Evolutionary conservation across 1,140 invertebrate species (phyloP).

Genomic region (Drosophila orena): DNA sequence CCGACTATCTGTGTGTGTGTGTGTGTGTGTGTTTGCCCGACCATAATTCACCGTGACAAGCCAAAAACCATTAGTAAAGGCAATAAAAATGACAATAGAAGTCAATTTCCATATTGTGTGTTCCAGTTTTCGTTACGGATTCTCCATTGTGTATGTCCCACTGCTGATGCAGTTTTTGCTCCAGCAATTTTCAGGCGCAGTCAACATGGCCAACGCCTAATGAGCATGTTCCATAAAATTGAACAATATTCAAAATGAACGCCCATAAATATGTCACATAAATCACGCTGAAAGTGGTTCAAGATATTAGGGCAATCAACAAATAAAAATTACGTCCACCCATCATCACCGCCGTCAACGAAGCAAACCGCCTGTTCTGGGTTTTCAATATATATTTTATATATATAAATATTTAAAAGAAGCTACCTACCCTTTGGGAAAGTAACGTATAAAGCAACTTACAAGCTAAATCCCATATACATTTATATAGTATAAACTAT

Average conservation of each 20-base stretch:
- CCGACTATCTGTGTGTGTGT: constrained; percentile 16
- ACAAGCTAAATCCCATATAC: not conserved
- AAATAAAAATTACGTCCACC: constrained; percentile 3
- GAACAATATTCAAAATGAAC: constrained; percentile 49
- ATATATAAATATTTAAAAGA: too few species aligned
- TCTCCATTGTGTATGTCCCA: constrained; percentile 32
- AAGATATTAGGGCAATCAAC: constrained; percentile 36
- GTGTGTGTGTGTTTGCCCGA: constrained; percentile 48
- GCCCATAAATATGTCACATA: constrained; percentile 69
- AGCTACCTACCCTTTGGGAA: not conserved
- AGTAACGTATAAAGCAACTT: not conserved
- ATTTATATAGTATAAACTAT: too few species aligned
- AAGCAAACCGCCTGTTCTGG: not conserved
- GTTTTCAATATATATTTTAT: too few species aligned
- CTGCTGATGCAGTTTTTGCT: constrained; percentile 17
- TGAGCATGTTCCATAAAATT: constrained; percentile 57
- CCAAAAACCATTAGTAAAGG: constrained; percentile 79
- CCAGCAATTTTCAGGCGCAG: constrained; percentile 51
- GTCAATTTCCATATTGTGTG: constrained; percentile 78
- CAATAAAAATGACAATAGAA: constrained; percentile 84
- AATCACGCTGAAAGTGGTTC: constrained; percentile 59
- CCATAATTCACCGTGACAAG: constrained; percentile 79
- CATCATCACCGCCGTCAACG: not conserved
- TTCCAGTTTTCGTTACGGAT: constrained; percentile 65
- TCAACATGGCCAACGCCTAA: constrained; percentile 39